Evolutionary conservation across 2,113 vertebrate species (phyloP).

Genomic region (Rissa tridactyla): DNA sequence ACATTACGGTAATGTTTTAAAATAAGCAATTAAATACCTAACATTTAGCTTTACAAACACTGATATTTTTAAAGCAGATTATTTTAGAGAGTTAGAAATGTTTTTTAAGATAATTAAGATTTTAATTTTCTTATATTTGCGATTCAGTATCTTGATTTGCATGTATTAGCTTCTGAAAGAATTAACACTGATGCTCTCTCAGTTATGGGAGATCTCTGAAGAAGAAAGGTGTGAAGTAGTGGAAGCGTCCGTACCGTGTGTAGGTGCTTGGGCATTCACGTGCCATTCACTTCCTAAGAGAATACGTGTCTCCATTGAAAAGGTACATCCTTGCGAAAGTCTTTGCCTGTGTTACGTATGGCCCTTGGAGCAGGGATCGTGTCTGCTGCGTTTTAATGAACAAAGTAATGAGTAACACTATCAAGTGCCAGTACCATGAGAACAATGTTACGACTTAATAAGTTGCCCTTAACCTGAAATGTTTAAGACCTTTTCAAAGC

Average conservation of each 20-base stretch:
- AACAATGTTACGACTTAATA: background rate
- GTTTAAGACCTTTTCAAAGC: background rate
- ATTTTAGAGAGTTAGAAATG: background rate
- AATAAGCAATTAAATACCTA: background rate
- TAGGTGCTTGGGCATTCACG: background rate
- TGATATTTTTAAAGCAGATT: background rate
- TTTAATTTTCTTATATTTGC: background rate
- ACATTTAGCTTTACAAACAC: background rate
- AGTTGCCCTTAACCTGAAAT: background rate
- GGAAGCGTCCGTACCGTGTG: background rate
- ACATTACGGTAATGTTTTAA: background rate
- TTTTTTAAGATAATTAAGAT: background rate
- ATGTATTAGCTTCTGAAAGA: background rate
- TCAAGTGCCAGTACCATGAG: background rate
- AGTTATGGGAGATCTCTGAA: background rate
- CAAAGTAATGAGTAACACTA: background rate
- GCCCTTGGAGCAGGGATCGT: background rate
- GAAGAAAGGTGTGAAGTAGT: background rate
- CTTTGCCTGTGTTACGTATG: accelerated
- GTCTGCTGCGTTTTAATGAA: background rate
- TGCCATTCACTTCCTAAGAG: background rate
- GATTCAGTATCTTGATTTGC: background rate
- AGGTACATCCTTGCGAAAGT: background rate
- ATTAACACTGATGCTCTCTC: background rate
- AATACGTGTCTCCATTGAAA: background rate